Conservation (phyloP, 2,113 vertebrate genomes). For the Callaeas wilsoni region DNA sequence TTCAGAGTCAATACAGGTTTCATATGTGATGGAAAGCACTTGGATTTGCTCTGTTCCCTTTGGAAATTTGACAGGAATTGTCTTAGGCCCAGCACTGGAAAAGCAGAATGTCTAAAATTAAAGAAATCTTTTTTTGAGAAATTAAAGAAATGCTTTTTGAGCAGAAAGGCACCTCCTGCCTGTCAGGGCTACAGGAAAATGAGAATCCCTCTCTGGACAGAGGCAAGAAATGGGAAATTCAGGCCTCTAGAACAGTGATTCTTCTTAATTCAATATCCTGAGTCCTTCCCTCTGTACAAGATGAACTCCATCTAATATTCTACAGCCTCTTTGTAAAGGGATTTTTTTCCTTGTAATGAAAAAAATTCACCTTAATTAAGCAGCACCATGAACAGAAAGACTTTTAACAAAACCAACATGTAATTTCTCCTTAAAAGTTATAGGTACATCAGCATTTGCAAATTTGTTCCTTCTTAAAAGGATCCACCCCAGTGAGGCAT, state of each 20-base stretch:
- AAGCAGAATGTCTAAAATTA: background rate
- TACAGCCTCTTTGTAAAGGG: background rate
- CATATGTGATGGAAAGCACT: background rate
- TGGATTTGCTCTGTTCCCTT: background rate
- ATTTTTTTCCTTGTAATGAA: background rate
- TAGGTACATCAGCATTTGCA: background rate
- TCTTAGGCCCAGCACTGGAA: background rate
- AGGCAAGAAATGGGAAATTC: background rate
- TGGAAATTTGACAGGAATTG: background rate
- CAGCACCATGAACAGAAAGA: background rate
- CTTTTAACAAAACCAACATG: background rate
- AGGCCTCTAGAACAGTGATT: background rate
- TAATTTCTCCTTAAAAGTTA: background rate
- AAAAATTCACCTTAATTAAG: background rate
- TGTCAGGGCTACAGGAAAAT: background rate
- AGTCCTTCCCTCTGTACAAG: background rate
- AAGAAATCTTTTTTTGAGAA: background rate
- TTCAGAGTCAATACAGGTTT: background rate
- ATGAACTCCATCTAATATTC: background rate
- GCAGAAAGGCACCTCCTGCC: background rate
- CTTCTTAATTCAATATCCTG: background rate
- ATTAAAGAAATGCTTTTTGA: background rate
- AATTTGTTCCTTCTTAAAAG: background rate
- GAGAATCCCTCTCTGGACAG: background rate
- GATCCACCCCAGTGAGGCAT: fast-evolving